Percentiles rank a stretch among this genome's conserved stretches.
Conservation (phyloP, 2,113 vertebrate species). For the Genyomyrus donnyi region DNA sequence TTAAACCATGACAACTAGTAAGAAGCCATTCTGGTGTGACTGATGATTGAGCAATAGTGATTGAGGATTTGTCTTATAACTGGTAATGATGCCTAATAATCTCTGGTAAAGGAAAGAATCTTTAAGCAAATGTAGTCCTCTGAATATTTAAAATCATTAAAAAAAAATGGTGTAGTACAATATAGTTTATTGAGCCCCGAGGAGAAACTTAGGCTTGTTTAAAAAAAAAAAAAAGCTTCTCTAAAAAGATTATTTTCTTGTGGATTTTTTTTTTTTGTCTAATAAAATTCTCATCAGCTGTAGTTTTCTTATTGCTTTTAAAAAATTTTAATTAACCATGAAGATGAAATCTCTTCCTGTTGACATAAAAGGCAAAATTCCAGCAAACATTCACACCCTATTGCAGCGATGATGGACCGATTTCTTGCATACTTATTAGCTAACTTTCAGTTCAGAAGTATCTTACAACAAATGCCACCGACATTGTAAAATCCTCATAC, state of each 20-base stretch:
- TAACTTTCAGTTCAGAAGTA: background rate
- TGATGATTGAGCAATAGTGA: background rate
- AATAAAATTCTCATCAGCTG: constrained; percentile 3
- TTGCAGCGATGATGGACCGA: background rate
- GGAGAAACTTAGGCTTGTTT: background rate
- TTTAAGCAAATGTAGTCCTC: background rate
- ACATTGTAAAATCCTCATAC: background rate
- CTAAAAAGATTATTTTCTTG: background rate
- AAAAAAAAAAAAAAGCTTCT: background rate
- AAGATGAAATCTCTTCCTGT: background rate
- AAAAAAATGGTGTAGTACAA: background rate
- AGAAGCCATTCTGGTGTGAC: background rate
- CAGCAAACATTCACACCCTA: background rate
- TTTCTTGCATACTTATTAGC: background rate
- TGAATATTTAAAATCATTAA: background rate
- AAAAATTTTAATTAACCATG: background rate
- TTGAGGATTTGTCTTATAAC: background rate
- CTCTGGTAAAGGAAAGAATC: background rate
- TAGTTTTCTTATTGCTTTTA: background rate
- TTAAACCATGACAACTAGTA: constrained; percentile 19
- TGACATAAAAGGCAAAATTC: background rate
- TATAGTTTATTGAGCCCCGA: background rate
- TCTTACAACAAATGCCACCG: background rate
- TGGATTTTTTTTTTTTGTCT: background rate
- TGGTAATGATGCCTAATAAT: background rate